A percentile compares a stretch with the other conserved stretches of the same genome.
Conservation (phyloP, 2,113 vertebrate genomes). For the Galeopterus variegatus region DNA sequence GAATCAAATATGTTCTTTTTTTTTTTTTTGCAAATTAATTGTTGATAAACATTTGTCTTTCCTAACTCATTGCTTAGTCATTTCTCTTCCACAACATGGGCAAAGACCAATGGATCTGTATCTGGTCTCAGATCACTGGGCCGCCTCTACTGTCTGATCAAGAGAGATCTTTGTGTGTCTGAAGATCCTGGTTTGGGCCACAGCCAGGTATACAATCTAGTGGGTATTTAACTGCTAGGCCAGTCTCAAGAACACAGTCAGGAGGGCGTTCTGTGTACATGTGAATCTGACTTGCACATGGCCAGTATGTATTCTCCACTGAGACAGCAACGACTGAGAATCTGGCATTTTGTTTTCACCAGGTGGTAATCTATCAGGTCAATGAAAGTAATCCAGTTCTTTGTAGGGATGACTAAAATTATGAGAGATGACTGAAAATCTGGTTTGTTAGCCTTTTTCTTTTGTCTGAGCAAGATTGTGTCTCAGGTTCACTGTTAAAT, state of each 20-base stretch:
- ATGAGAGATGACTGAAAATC: neutral
- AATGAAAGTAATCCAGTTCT: neutral
- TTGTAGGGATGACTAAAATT: neutral
- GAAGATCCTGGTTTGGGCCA: neutral
- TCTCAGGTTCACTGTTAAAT: neutral
- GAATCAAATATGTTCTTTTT: neutral
- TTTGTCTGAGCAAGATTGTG: neutral
- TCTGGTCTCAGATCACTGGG: neutral
- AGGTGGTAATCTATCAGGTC: neutral
- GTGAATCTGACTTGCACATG: neutral
- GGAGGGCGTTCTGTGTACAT: fast-evolving
- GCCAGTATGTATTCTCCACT: neutral
- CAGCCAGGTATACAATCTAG: neutral
- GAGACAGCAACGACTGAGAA: neutral
- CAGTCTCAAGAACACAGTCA: neutral
- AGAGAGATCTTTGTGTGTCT: neutral
- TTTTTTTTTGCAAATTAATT: no score
- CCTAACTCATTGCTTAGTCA: neutral
- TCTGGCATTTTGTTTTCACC: neutral
- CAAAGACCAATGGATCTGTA: neutral
- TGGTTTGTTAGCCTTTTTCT: neutral
- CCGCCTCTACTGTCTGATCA: fast-evolving
- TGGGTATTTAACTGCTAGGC: neutral
- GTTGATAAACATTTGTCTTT: neutral
- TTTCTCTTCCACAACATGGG: neutral